phyloP scores from a whole-genome alignment of 2,888 invertebrate genomes.

The Sesia bembeciformis region DNA sequence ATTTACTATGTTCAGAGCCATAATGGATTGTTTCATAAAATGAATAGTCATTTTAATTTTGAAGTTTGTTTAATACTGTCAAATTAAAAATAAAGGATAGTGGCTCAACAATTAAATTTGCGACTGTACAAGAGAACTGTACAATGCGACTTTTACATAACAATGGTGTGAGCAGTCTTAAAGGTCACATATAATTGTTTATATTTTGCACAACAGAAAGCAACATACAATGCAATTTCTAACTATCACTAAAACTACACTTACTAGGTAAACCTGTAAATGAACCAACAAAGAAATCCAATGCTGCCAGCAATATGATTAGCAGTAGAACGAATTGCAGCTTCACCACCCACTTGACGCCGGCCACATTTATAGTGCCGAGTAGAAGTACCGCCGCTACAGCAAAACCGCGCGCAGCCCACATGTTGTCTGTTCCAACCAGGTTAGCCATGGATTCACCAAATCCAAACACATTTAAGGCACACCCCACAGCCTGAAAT shows the following conservation, averaged over 20 bases:
- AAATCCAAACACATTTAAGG: conserved; percentile 96
- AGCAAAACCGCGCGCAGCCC: conserved; percentile 92
- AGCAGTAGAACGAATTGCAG: conserved; percentile 92
- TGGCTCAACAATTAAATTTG: no score
- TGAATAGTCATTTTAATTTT: no score
- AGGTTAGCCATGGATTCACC: conserved; percentile 96
- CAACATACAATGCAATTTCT: no score
- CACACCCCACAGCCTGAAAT: conserved; percentile 93
- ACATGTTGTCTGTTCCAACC: conserved; percentile 80
- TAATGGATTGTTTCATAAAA: no score
- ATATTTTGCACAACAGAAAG: no score
- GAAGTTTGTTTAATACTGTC: no score
- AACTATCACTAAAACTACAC: conserved; percentile 11
- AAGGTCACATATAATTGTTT: no score
- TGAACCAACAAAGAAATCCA: conserved; percentile 96
- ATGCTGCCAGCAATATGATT: conserved; percentile 88
- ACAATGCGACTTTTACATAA: no score
- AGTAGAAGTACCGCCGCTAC: conserved; percentile 89
- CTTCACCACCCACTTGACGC: conserved; percentile 98
- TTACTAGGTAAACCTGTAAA: conserved; percentile 84
- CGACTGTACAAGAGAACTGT: no score
- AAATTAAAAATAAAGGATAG: no score
- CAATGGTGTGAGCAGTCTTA: no score
- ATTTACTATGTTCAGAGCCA: no score
- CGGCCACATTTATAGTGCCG: conserved; percentile 94